A percentile compares a stretch with the other conserved stretches of the same genome.
These are phyloP conservation scores for Takifugu bimaculatus DNA, from an alignment of 2,113 vertebrate genomes.

Conservation along the genomic window DNA sequence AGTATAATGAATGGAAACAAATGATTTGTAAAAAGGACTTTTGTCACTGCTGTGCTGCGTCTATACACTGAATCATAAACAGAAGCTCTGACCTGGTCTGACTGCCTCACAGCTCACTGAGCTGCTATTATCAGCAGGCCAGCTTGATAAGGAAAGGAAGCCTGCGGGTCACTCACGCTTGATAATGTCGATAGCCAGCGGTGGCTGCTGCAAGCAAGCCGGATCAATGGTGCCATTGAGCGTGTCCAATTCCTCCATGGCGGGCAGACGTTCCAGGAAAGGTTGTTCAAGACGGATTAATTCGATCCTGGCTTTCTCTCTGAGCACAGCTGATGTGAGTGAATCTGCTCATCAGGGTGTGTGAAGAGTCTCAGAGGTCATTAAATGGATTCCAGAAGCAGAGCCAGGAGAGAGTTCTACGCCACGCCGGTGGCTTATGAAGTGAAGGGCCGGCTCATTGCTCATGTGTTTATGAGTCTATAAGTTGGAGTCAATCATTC, in stretches of 20 bases:
- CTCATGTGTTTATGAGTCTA: slow-evolving; percentile 31
- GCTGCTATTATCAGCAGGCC: background rate
- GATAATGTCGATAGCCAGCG: slow-evolving; percentile 69
- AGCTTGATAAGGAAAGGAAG: slow-evolving; percentile 29
- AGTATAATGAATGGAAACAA: too few species aligned
- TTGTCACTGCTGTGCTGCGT: background rate
- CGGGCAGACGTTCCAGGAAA: background rate
- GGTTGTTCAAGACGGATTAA: background rate
- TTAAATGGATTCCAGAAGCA: background rate
- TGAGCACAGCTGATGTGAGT: background rate
- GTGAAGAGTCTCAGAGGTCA: background rate
- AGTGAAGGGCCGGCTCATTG: slow-evolving; percentile 8
- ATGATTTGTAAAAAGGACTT: background rate
- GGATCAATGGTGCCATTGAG: slow-evolving; percentile 68
- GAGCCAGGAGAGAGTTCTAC: background rate
- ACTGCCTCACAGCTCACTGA: background rate
- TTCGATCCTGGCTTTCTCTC: background rate
- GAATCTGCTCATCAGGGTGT: background rate
- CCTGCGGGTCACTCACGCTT: slow-evolving; percentile 60
- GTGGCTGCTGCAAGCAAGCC: slow-evolving; percentile 69
- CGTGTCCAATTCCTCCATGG: slow-evolving; percentile 54
- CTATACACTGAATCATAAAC: too few species aligned
- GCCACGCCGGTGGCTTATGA: slow-evolving; percentile 1
- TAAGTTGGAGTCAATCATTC: slow-evolving; percentile 52
- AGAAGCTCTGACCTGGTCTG: too few species aligned